phyloP scores from a whole-genome alignment of 1,140 invertebrate genomes.

The Ephestia elutella region DNA sequence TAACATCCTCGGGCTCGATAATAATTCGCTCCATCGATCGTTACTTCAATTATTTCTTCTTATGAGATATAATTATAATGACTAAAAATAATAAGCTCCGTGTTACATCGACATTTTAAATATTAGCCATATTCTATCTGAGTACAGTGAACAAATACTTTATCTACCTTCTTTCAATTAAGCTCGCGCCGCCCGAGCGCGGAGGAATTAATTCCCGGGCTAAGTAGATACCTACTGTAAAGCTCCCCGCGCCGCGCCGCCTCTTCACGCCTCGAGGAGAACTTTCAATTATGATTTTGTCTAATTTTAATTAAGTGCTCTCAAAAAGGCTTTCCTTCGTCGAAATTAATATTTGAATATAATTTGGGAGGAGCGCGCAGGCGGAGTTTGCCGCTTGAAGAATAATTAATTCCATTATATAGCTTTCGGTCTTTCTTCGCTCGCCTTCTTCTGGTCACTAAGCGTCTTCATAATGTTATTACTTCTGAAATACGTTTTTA shows the following conservation, averaged over 20 bases:
- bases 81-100: too few species aligned
- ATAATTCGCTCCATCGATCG: not conserved
- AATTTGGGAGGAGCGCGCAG: conserved; percentile 67
- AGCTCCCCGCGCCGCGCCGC: conserved; percentile 49
- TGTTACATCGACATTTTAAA: too few species aligned
- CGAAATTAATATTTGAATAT: conserved; percentile 74
- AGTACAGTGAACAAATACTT: conserved; percentile 12
- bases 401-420: conserved; percentile 71
- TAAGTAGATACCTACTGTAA: conserved; percentile 73
- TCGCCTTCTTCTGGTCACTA: conserved; percentile 20
- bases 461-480: conserved; percentile 2
- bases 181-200: conserved; percentile 21
- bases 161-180: conserved; percentile 48
- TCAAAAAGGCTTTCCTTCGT: conserved; percentile 70
- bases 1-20: conserved; percentile 11
- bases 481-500: too few species aligned
- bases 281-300: conserved; percentile 75
- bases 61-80: not conserved
- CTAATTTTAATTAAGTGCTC: conserved; percentile 74
- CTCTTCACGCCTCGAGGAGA: conserved; percentile 71
- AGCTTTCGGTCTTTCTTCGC: conserved; percentile 32
- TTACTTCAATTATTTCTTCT: not conserved
- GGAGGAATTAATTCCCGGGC: conserved; percentile 63
- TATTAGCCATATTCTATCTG: not conserved
- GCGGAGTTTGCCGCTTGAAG: conserved; percentile 58